Evolutionary conservation across 2,113 vertebrate genomes (phyloP).

Genomic region (Hypocryptadius cinnamomeus): DNA sequence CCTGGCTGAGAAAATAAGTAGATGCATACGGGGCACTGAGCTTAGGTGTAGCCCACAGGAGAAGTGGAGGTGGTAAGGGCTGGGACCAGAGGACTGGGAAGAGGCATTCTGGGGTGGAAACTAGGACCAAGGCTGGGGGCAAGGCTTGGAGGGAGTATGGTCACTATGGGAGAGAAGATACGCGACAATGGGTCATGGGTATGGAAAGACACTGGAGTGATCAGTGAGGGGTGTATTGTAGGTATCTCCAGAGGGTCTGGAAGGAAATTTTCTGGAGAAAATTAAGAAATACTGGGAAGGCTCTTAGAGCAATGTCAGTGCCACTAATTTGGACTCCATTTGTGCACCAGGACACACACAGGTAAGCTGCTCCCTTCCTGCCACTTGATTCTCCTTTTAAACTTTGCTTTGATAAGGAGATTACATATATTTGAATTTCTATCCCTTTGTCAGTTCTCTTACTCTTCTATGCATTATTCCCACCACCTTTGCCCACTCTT

Average conservation of each 20-base stretch:
- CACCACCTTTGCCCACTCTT: background rate
- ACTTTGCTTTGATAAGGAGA: background rate
- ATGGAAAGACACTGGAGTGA: accelerated
- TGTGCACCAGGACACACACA: background rate
- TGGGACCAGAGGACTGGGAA: background rate
- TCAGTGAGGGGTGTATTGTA: background rate
- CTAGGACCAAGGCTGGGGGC: background rate
- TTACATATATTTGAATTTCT: background rate
- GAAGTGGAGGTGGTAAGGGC: background rate
- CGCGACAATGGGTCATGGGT: background rate
- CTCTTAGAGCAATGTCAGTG: accelerated
- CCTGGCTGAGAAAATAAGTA: background rate
- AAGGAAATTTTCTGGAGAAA: background rate
- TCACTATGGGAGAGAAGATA: background rate
- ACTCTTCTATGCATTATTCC: background rate
- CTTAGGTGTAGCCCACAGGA: background rate
- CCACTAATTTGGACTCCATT: background rate
- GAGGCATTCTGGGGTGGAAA: background rate
- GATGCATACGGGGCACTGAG: background rate
- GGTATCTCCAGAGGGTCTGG: background rate
- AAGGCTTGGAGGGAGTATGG: background rate
- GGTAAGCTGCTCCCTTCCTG: background rate
- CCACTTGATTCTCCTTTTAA: background rate
- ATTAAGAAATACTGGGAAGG: background rate
- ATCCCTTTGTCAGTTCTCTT: background rate